Conservation (phyloP, 2,888 invertebrate genomes). For the Stomorhina lunata region DNA sequence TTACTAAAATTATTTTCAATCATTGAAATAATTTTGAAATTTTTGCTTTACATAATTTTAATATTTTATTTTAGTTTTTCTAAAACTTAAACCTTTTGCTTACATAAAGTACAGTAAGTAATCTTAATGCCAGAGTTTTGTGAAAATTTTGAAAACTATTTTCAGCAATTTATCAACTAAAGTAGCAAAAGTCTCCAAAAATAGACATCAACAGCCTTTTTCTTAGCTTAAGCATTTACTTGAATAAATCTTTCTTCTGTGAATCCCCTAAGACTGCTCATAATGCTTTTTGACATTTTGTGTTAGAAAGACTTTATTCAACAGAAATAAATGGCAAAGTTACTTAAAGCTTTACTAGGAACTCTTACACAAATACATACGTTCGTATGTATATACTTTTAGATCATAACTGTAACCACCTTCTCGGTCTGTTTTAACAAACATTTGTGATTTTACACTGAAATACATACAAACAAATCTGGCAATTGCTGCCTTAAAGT, state of each 20-base stretch:
- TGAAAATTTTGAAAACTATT: conserved; percentile 6
- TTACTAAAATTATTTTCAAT: neutral
- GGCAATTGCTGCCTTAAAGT: conserved; percentile 1
- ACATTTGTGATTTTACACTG: neutral
- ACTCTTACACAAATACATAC: neutral
- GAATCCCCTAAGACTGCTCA: conserved; percentile 47
- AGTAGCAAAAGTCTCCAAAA: neutral
- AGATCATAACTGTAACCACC: neutral
- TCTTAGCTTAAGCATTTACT: neutral
- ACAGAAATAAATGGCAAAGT: conserved; percentile 3
- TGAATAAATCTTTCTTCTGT: conserved; percentile 28
- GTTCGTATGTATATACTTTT: neutral
- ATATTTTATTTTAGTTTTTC: neutral
- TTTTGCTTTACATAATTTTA: neutral
- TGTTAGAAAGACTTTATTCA: neutral
- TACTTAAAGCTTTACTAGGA: neutral
- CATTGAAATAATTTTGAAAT: neutral
- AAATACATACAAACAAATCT: too few relatives aligned
- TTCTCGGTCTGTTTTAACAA: neutral
- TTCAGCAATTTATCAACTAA: neutral
- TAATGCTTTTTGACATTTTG: conserved; percentile 38
- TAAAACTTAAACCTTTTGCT: neutral
- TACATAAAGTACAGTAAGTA: too few relatives aligned
- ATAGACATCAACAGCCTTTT: neutral
- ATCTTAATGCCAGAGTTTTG: neutral